phyloP scores from a whole-genome alignment of 1,140 invertebrate genomes.

The Danaus plexippus region DNA sequence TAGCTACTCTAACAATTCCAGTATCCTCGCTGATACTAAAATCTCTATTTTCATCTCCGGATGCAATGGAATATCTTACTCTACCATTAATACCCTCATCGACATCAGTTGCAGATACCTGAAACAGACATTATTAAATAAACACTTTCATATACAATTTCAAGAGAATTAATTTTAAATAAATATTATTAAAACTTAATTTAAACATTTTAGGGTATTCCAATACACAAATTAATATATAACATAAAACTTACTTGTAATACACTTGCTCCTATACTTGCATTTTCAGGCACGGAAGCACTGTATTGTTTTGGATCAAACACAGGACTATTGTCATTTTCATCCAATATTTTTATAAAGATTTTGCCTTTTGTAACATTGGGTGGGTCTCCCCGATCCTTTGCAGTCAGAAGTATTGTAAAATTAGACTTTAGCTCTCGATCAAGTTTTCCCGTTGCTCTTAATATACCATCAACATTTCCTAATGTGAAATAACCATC shows the following conservation, averaged over 20 bases:
- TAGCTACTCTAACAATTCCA: slow-evolving; percentile 89
- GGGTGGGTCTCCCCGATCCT: slow-evolving; percentile 90
- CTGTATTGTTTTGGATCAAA: slow-evolving; percentile 92
- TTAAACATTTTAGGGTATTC: too few relatives aligned
- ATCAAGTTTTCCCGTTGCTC: slow-evolving; percentile 86
- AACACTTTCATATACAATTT: not conserved
- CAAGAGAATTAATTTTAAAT: too few relatives aligned
- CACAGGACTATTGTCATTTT: slow-evolving; percentile 94
- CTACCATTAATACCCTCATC: slow-evolving; percentile 92
- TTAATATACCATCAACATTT: slow-evolving; percentile 87
- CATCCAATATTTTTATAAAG: slow-evolving; percentile 85
- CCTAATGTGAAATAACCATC: slow-evolving; percentile 86
- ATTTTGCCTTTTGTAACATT: slow-evolving; percentile 80
- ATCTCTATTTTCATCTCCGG: slow-evolving; percentile 92
- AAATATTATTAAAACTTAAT: too few relatives aligned
- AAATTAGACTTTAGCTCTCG: slow-evolving; percentile 88
- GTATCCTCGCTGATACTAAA: slow-evolving; percentile 92
- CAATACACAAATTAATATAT: not conserved
- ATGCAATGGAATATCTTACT: slow-evolving; percentile 88
- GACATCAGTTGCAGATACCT: slow-evolving; percentile 92
- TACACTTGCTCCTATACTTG: slow-evolving; percentile 92
- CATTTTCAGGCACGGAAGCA: slow-evolving; percentile 91
- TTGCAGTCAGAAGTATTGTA: slow-evolving; percentile 84
- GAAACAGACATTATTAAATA: slow-evolving; percentile 21
- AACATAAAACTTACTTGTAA: slow-evolving; percentile 79